Evolutionary conservation across 2,888 invertebrate species (phyloP).

Genomic region (Drosophila trichaetosa): DNA sequence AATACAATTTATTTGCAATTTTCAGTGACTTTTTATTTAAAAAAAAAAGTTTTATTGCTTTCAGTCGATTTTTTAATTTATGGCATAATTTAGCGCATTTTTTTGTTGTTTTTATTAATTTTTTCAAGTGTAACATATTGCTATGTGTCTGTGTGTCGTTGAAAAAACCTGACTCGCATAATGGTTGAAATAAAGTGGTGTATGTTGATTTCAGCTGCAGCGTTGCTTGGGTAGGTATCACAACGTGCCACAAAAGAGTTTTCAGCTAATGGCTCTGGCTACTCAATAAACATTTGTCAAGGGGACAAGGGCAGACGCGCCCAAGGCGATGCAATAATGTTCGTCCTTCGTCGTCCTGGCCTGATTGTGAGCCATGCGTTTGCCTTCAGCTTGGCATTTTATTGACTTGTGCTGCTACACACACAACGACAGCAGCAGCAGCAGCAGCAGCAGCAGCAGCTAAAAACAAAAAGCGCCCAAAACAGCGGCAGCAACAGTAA

Average conservation of each 20-base stretch:
- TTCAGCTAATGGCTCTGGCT: constrained; percentile 67
- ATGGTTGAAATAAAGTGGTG: constrained; percentile 45
- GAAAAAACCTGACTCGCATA: constrained; percentile 37
- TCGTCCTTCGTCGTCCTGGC: constrained; percentile 8
- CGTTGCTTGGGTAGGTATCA: constrained; percentile 15
- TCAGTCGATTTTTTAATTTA: background rate
- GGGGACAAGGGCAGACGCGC: background rate
- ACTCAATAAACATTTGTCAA: constrained; percentile 75
- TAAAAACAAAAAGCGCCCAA: constrained; percentile 44
- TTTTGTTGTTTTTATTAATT: background rate
- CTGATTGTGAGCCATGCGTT: constrained; percentile 14
- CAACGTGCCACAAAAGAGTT: constrained; percentile 25
- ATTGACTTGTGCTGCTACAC: background rate
- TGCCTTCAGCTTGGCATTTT: constrained; percentile 13
- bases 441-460: constrained; percentile 23
- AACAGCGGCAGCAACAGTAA: constrained; percentile 12
- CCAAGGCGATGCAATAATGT: constrained; percentile 40
- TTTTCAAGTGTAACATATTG: constrained; percentile 5
- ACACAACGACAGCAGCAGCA: constrained; percentile 17
- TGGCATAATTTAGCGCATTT: background rate
- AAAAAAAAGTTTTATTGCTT: background rate
- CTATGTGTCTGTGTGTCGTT: background rate
- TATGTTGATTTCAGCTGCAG: constrained; percentile 16
- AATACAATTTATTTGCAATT: background rate
- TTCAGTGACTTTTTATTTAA: background rate